These are phyloP conservation scores for Spheniscus mendiculus DNA, from an alignment of 2,113 vertebrate genomes.

Conservation along the genomic window DNA sequence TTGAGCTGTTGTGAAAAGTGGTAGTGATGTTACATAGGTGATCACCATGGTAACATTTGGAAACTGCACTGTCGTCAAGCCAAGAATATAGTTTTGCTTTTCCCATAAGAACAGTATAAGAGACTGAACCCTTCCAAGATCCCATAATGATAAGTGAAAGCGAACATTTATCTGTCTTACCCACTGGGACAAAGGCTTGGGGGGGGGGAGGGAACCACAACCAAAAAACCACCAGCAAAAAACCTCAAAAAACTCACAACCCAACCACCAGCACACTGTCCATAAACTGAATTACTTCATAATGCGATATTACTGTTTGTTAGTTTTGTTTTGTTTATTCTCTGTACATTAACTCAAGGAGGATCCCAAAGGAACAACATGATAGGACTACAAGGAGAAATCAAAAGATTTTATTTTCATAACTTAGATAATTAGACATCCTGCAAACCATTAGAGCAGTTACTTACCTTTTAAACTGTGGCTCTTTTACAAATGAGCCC, in stretches of 20 bases:
- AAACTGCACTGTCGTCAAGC: conserved; percentile 69
- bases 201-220: neutral
- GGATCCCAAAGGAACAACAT: neutral
- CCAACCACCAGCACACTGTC: neutral
- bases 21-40: conserved; percentile 72
- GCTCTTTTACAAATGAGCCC: neutral
- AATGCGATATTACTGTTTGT: neutral
- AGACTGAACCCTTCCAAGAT: conserved; percentile 60
- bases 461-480: conserved; percentile 44
- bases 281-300: conserved; percentile 35
- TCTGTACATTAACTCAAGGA: conserved; percentile 27
- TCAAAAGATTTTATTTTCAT: conserved; percentile 43
- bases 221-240: neutral
- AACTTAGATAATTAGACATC: conserved; percentile 47
- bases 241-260: neutral
- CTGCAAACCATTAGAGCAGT: conserved; percentile 34
- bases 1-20: conserved; percentile 78
- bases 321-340: neutral
- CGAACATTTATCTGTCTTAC: conserved; percentile 8
- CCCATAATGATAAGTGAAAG: conserved; percentile 58
- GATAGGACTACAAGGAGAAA: conserved; percentile 7
- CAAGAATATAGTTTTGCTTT: conserved; percentile 61
- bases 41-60: conserved; percentile 78
- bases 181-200: conserved; percentile 14
- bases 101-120: conserved; percentile 48